Base-by-base conservation (phyloP, 2,888 invertebrate species). In the Trichopoda pennipes region DNA sequence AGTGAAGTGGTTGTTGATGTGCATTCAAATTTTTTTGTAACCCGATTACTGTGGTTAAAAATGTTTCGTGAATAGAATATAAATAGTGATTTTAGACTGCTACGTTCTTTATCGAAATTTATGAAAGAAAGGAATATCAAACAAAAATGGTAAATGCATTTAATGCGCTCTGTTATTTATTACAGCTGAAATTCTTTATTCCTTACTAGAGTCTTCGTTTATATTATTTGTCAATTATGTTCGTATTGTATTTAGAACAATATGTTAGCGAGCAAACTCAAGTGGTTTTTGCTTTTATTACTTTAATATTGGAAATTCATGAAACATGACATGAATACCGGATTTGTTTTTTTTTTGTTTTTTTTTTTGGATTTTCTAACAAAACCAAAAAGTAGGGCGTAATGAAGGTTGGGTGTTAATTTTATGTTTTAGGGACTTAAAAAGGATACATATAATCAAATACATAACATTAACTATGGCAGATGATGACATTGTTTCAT, bases 171-270 rank as follows among this genome's bases (percentile, higher is more conserved):
- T 73, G 32, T 2, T 28, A 28, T 53, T 42, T 49, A 49, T 21
- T 28, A 53, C 3, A 56, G 64, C 32, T 23, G 55, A 47, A 58
- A 49, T 49, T n/a, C n/a, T n/a, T n/a, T n/a, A 56, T 58, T 64
- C 17, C 47, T 7, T 47, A 38, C 53, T 56, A 28, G n/a, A 42
- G 72, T 68, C n/a, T 60, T 64, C 49, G 16, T 35, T 51, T 72
- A 61, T 73, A 73, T 73, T 79, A 79, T 73, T 73, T 79, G 68
- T 56, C 79, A 79, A 79, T 79, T 79, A 73, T 21, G 55, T 23
- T 55, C 19, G 60, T 55, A 79, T 79, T 79, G 79, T 72, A 49
- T 47, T 66, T 42, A 12, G 66, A 51, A 72, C 60, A 78, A 72
- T 78, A 28, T 72, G 19, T 23, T 12, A 38, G 47, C 28, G 19